A percentile compares a stretch with the other conserved stretches of the same genome.
These are phyloP conservation scores for Byasa hedistus DNA, from an alignment of 2,888 invertebrate genomes.

Conservation along the genomic window DNA sequence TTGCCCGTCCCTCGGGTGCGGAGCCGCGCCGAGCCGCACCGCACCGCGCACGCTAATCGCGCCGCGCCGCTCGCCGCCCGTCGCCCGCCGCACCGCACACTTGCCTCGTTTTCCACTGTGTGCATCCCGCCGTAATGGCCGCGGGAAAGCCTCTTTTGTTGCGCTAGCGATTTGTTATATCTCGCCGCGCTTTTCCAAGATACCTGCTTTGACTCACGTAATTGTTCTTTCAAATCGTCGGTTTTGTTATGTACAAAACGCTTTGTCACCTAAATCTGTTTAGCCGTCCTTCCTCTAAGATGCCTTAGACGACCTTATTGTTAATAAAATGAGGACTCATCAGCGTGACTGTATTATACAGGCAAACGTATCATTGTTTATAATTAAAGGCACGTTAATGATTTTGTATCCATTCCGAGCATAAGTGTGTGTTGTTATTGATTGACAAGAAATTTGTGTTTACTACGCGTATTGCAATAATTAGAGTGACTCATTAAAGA, in stretches of 20 bases:
- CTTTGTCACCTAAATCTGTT: slow-evolving; percentile 76
- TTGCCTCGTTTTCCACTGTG: slow-evolving; percentile 48
- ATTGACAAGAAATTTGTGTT: slow-evolving; percentile 8
- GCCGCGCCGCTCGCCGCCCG: slow-evolving; percentile 49
- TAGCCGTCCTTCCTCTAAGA: slow-evolving; percentile 56
- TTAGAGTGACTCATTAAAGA: slow-evolving; percentile 37
- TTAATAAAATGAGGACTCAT: slow-evolving; percentile 62
- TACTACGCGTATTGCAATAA: slow-evolving; percentile 35
- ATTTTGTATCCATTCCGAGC: slow-evolving; percentile 5
- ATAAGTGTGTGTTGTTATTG: slow-evolving; percentile 1
- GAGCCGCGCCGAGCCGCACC: slow-evolving; percentile 39
- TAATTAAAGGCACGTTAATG: slow-evolving; percentile 27
- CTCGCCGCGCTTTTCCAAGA: slow-evolving; percentile 69
- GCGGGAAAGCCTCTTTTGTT: slow-evolving; percentile 78
- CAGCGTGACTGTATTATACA: slow-evolving; percentile 43
- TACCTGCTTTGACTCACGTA: slow-evolving; percentile 75
- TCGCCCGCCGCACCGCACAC: slow-evolving; percentile 55
- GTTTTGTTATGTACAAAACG: slow-evolving; percentile 74
- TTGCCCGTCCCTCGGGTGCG: slow-evolving; percentile 50
- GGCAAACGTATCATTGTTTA: slow-evolving; percentile 36
- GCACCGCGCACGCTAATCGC: slow-evolving; percentile 70
- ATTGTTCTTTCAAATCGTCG: slow-evolving; percentile 76
- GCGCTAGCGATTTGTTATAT: slow-evolving; percentile 75
- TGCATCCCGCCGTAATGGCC: slow-evolving; percentile 73
- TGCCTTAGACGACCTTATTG: slow-evolving; percentile 58